Percentiles rank a stretch among this genome's conserved stretches.
Evolutionary conservation across 2,113 vertebrate species (phyloP).

Genomic region (Gallinago paraguaiae): DNA sequence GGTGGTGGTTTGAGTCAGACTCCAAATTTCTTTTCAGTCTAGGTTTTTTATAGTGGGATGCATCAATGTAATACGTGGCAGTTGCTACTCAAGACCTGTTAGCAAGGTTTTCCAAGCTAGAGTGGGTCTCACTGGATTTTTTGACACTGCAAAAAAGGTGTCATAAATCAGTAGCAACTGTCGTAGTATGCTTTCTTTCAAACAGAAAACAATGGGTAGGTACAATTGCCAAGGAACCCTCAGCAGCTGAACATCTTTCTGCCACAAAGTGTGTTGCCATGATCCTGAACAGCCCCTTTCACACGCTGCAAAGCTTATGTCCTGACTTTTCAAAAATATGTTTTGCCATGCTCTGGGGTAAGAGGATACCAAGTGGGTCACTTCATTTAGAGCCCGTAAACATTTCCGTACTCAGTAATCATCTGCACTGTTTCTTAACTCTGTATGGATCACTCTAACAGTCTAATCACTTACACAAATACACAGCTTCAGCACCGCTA

Average conservation of each 20-base stretch:
- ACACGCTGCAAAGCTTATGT: rapidly evolving
- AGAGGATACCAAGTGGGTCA: constrained; percentile 52
- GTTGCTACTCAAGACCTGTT: background rate
- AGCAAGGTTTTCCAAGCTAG: background rate
- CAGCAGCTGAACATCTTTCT: background rate
- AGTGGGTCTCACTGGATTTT: background rate
- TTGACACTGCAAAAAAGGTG: background rate
- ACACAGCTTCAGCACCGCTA: constrained; percentile 52
- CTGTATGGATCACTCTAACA: constrained; percentile 23
- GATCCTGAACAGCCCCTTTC: background rate
- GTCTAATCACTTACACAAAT: constrained; percentile 69
- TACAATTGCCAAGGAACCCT: background rate
- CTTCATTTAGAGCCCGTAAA: constrained; percentile 50
- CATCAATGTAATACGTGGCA: background rate
- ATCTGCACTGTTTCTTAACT: constrained; percentile 31
- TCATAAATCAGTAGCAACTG: background rate
- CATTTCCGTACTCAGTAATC: constrained; percentile 67
- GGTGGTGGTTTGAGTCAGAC: background rate
- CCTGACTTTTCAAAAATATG: rapidly evolving
- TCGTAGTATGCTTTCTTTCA: background rate
- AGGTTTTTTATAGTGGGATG: rapidly evolving
- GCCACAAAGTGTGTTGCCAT: background rate
- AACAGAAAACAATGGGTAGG: background rate
- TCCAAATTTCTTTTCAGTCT: background rate
- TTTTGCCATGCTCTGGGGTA: constrained; percentile 18